Percentiles rank a stretch among this genome's conserved stretches.
Evolutionary conservation across 2,797 vertebrate species (phyloP).

Genomic region (Sebastes variabilis): DNA sequence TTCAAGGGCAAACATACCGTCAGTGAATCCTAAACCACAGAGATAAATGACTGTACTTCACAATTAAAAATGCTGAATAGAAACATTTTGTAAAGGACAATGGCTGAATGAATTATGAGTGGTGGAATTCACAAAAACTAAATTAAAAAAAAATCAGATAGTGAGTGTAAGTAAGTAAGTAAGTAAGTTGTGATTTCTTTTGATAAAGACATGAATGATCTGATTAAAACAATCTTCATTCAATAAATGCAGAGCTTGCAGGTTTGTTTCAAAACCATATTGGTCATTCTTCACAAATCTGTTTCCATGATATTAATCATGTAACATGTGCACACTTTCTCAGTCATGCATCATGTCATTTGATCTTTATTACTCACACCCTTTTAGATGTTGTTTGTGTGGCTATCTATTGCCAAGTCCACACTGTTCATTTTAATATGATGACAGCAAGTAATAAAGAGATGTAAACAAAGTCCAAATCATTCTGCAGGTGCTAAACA

Average conservation of each 20-base stretch:
- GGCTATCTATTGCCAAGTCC: constrained; percentile 4
- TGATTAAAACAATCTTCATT: neutral
- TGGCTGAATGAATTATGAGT: neutral
- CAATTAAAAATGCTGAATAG: neutral
- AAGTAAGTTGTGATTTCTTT: neutral
- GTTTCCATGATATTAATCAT: neutral
- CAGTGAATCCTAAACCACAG: neutral
- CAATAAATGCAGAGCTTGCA: neutral
- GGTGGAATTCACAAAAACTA: neutral
- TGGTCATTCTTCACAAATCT: neutral
- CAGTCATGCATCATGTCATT: neutral
- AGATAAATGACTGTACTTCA: neutral
- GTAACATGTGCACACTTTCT: neutral
- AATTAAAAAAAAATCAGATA: neutral
- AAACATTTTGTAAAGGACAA: neutral
- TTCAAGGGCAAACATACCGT: neutral
- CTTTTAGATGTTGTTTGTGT: constrained; percentile 9
- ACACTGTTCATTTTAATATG: constrained; percentile 22
- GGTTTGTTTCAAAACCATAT: neutral
- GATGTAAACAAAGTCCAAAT: constrained; percentile 40
- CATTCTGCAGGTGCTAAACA: neutral
- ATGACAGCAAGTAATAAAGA: constrained; percentile 38
- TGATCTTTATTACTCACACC: neutral
- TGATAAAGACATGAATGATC: neutral
- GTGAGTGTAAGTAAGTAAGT: no score